Conservation (phyloP, 2,113 vertebrate genomes). For the Pteropus alecto region DNA sequence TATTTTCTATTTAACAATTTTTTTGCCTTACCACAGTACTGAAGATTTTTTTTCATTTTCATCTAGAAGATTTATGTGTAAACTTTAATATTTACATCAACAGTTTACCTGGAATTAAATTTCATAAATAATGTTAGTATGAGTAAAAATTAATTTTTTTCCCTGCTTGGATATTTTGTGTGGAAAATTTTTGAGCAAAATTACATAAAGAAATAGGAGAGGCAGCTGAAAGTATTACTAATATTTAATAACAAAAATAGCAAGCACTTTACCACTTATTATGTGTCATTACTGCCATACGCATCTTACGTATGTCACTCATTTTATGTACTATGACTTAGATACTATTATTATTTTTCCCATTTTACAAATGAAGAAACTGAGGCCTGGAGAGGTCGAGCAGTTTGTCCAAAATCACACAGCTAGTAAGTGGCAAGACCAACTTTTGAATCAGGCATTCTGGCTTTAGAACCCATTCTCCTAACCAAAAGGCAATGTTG, state of each 20-base stretch:
- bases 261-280: neutral
- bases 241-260: neutral
- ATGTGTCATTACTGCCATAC: neutral
- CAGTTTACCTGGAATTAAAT: conserved; percentile 26
- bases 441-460: neutral
- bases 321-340: neutral
- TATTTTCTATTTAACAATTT: neutral
- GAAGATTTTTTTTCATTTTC: neutral
- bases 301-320: neutral
- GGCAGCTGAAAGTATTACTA: neutral
- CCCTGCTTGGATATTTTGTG: neutral
- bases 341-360: neutral
- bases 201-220: neutral
- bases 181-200: neutral
- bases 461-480: neutral
- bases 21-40: neutral
- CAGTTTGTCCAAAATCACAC: neutral
- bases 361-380: neutral
- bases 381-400: neutral
- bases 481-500: neutral
- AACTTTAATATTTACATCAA: neutral
- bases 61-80: neutral
- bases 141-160: neutral
- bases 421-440: neutral
- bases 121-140: neutral